Evolutionary conservation across 2,888 invertebrate species (phyloP), one percentile per base, ranked within the genome.

Genomic region (Ptychoptera albimana): DNA sequence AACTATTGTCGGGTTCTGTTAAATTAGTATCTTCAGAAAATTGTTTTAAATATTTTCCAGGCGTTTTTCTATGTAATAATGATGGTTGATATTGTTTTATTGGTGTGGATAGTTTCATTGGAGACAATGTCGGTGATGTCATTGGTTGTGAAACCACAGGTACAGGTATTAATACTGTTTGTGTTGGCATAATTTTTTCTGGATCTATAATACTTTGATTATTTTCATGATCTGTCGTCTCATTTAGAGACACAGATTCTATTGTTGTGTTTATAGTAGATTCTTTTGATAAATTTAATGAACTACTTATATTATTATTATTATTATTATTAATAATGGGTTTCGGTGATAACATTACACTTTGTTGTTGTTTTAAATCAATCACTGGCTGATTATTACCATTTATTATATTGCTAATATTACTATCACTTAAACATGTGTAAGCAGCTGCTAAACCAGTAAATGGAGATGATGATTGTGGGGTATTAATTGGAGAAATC

Each of bases 401-500:
- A 23, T 23, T 23, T 23, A 23, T 23, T 5, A 23, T 23, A 23
- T 23, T 3, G 7, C 23, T 23, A 23, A 23, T 7, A 23, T 23
- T 23, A 23, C 23, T 7, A 23, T 23, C 7, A 23, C 23, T 23
- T 23, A 23, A 23, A 23, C 23, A 23, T 23, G 23, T 23, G 23
- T 23, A 23, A 23, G 23, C 23, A 7, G 23, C 23, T 23, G 23
- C 7, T 23, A 23, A 23, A 5, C 23, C 23, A 23, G 23, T 5
- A 23, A 35, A 3, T 5, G 34, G n/a, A 16, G 34, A 42, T 12
- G 16, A n/a, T 32, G 40, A 40, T 15, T 31, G 15, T 35, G 35
- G 15, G 12, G 52, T 54, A 16, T 35, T 50, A 48, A 57, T 61
- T 2, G 63, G 63, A 50, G 62, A 62, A 16, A 61, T 55, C 0